Conservation (phyloP, 2,888 invertebrate species). For the Labia minor region DNA sequence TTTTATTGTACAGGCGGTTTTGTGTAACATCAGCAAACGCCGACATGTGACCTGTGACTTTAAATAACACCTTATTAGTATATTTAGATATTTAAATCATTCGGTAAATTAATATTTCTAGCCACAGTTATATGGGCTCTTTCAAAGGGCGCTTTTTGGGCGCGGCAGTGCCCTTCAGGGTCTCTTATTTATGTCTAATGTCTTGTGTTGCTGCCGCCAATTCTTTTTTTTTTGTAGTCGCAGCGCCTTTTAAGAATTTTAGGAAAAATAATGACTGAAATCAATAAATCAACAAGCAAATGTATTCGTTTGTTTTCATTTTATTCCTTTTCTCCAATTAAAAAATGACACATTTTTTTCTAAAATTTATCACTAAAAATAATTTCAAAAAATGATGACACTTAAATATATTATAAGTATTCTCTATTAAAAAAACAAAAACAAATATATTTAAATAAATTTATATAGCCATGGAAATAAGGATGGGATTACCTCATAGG, state of each 20-base stretch:
- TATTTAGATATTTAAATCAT: background rate
- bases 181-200: constrained; percentile 13
- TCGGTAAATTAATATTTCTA: constrained; percentile 9
- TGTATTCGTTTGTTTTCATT: too few relatives aligned
- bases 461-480: too few relatives aligned
- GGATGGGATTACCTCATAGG: too few relatives aligned
- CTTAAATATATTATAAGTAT: too few relatives aligned
- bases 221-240: constrained; percentile 2
- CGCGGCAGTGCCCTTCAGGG: constrained; percentile 13
- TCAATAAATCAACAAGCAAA: constrained; percentile 7
- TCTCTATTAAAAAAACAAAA: too few relatives aligned
- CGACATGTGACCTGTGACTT: constrained; percentile 13
- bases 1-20: background rate
- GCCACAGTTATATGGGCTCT: constrained; percentile 13
- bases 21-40: constrained; percentile 7
- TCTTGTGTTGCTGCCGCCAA: constrained; percentile 13
- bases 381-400: too few relatives aligned
- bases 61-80: constrained; percentile 13
- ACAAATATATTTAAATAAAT: too few relatives aligned
- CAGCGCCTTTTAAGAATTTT: constrained; percentile 13
- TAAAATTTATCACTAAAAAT: too few relatives aligned
- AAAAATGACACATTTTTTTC: too few relatives aligned
- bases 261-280: constrained; percentile 13
- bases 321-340: too few relatives aligned
- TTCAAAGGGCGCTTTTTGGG: constrained; percentile 9